Evolutionary conservation across 2,888 invertebrate genomes (phyloP), one percentile per base, ranked within the genome.

Genomic region (Taenaris catops): DNA sequence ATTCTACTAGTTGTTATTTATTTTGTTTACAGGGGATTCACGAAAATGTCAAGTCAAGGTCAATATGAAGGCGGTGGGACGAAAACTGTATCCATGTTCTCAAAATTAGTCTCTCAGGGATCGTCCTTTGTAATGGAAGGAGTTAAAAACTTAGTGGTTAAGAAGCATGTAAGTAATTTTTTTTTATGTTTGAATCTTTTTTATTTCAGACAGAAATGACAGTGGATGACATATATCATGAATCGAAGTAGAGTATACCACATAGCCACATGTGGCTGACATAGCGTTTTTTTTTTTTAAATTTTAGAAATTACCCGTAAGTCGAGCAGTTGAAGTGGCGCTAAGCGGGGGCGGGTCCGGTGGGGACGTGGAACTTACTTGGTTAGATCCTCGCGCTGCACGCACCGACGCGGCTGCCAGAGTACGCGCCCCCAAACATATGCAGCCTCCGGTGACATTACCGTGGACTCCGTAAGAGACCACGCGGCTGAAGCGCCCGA

Each of bases 101-200:
- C 97, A 4, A 99, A 99, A 76, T 89, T 99, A 34, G 95, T 99
- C 58, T 95, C 95, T 4, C 97, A 98, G 67, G 98, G 98, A 9
- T 99, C 98, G 0, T 96, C 96, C 17, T 98, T 99, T 72, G 98
- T 99, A 0, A 99, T 99, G 98, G 99, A 99, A 78, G 99, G 98
- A 18, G 98, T 99, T 0, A 97, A 98, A 79, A 99, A 99, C 88
- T 91, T 99, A 57, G 99, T 99, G 8, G 96, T 99, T 4, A 99
- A 99, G 79, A 93, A 96, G 87, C 98, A 99, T 84, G 96, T 96
- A 73, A 91, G 93, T 90, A 25, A 11, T 7, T 18, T 27, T 8
- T 16, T 14, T 16, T 11, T 17, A 16, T 17, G 4, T 17, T n/a
- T n/a, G n/a, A n/a, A n/a, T n/a, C n/a, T n/a, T n/a, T n/a, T n/a